Evolutionary conservation across 2,113 vertebrate genomes (phyloP).

Genomic region (Eretmochelys imbricata): DNA sequence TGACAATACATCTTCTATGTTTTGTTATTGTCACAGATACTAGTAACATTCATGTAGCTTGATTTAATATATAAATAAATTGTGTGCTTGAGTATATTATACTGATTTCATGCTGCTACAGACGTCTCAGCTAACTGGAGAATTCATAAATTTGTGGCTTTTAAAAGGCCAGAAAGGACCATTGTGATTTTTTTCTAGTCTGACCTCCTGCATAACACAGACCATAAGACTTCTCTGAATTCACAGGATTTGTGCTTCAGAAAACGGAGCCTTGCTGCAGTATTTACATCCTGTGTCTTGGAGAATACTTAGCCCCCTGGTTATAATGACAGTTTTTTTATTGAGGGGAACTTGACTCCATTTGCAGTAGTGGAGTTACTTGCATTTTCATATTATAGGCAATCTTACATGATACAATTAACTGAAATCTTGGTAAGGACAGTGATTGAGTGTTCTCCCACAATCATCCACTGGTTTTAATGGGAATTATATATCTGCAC

Average conservation of each 20-base stretch:
- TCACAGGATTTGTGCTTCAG: background rate
- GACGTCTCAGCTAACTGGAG: background rate
- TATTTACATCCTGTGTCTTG: background rate
- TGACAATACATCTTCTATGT: background rate
- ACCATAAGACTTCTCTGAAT: background rate
- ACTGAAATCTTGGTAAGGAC: background rate
- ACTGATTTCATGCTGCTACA: background rate
- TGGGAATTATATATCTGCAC: background rate
- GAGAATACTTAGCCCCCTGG: background rate
- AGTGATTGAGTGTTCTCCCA: background rate
- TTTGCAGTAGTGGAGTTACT: background rate
- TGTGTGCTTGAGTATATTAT: background rate
- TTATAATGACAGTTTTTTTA: background rate
- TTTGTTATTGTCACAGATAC: background rate
- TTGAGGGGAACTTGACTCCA: background rate
- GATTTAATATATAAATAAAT: background rate
- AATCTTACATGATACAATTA: background rate
- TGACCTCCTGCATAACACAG: too few relatives aligned
- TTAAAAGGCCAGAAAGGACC: too few relatives aligned
- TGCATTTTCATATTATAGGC: background rate
- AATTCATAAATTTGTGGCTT: too few relatives aligned
- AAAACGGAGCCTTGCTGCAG: background rate
- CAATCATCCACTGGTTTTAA: background rate
- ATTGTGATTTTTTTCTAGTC: too few relatives aligned
- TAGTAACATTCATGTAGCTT: background rate